Base-by-base conservation (phyloP, 2,888 invertebrate species). In the Ophioninae sp. region DNA sequence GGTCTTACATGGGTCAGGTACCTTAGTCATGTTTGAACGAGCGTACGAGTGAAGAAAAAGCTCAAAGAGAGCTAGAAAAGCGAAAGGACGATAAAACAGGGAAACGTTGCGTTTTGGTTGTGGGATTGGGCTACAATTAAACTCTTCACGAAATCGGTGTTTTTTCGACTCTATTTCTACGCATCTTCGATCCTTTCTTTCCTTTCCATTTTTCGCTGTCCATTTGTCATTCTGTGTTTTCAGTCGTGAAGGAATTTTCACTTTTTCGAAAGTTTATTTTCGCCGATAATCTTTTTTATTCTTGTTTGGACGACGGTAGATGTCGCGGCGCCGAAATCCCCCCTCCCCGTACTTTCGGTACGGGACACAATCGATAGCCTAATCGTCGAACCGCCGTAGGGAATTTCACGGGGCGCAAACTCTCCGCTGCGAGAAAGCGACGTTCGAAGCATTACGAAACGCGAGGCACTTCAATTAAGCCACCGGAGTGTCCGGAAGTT, bases 341-440 rank as follows among this genome's bases (percentile, higher is more conserved):
- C 59, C 85, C 3, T 3, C 30, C 1, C 30, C 30, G n/a, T n/a
- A n/a, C 30, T 30, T 79, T 85, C 83, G 87, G 89, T 87, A 87
- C 3, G 50, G 6, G 50, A 50, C 50, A 88, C 89, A 89, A 90
- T 90, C 90, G 90, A 90, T 90, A 90, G 88, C 90, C 89, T 90
- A 90, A 90, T 89, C 90, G 88, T 86, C 88, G 87, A 75, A 68
- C 70, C 37, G 69, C 23, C 56, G 44, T 59, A 20, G 65, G 69
- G 17, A 59, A 23, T 50, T 82, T 79, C 70, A 64, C 59, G 70
- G 8, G 65, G 69, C 78, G 74, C 67, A 78, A 78, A 74, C 79
- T 79, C 74, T 59, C 59, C 30, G 65, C 65, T 50, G 65, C 65
- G 59, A 82, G 50, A 82, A 50, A 82, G 23, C 39, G 62, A 75